Base-by-base conservation (phyloP, 2,888 invertebrate species). In the Spodoptera picta region DNA sequence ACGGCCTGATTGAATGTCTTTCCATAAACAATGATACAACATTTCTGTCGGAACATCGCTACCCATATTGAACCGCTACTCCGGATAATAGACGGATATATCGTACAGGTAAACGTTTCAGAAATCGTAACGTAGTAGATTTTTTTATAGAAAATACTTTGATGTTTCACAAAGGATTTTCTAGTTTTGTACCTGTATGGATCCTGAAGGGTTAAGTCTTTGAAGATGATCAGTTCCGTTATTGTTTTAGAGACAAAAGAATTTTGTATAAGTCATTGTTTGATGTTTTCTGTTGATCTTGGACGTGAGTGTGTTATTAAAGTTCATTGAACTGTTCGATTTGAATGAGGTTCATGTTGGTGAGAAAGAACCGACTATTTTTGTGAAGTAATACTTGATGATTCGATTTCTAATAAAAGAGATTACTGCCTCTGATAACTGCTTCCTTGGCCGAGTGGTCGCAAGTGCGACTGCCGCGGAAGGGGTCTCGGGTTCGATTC, bases 1-100 rank as follows among this genome's bases (percentile, higher is more conserved):
- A 83, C 71, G 75, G 80, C 81, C 84, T 88, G 91, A 92, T 92
- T 91, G 90, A 91, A 92, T 92, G 90, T 89, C 90, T 91, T 87
- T 87, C 87, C 84, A 87, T 90, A 91, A 91, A 92, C 92, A 92
- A 91, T 92, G 92, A 92, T 87, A 85, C 77, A 74, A 84, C 87
- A 81, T 79, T 89, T 87, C 85, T 86, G 56, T 66, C 65, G 57
- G 65, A 71, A 65, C 60, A 54, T 66, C 65, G 57, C 64, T 69
- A 63, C 60, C 60, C 66, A 56, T 79, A 82, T 83, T 83, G 75
- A 81, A 79, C 76, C 73, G 52, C 71, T 80, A 78, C 81, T 69
- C 70, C 69, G 83, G 84, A 87, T 87, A 87, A 87, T 83, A 79
- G 80, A 82, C 81, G 72, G 69, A 76, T 75, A 76, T 72, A 77